Base-by-base conservation (phyloP, 2,888 invertebrate genomes). In the Acanthococcus lagerstroemiae region DNA sequence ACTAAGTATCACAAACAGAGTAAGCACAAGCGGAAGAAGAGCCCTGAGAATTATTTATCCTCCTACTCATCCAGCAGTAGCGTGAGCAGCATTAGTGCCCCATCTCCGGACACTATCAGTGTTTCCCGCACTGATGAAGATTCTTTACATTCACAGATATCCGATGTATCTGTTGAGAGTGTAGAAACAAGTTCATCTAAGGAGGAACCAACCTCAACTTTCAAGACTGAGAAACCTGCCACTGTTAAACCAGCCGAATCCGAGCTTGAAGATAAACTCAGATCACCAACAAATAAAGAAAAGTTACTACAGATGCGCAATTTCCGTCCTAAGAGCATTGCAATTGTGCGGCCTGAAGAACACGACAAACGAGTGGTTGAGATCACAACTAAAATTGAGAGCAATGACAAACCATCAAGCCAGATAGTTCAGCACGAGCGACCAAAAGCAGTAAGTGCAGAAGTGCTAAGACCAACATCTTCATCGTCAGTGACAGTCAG, bases 231-330 rank as follows among this genome's bases (percentile, higher is more conserved):
- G n/a, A 37, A 9, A 37, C 37, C 37, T 3, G 37, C n/a, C 12
- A 37, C 12, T 15, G 3, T n/a, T 37, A 2, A 9, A 37, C 12
- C 37, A 37, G 12, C 37, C 37, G 37, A 9, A 37, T 37, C 37
- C 12, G 21, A 24, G 9, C 21, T 24, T 6, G 5, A 15, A 1
- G 6, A 24, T 7, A 22, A 52, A 22, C 21, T 22, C 7, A 9
- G 21, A 9, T 52, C 52, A 22, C 52, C 25, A 24, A 21, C 7
- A 24, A 55, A 74, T 4, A 78, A 78, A 70, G 78, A 78, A 68
- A 76, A 76, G 63, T 68, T 77, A 19, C 68, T 77, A 22, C 77
- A 78, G 70, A 76, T 78, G 77, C 72, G 78, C 56, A 76, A 77
- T 67, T 75, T 78, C 0, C 70, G 78, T 27, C 78, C 77, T 54